phyloP scores from a whole-genome alignment of 2,113 vertebrate species.

The Tenebrosternarchus preto region DNA sequence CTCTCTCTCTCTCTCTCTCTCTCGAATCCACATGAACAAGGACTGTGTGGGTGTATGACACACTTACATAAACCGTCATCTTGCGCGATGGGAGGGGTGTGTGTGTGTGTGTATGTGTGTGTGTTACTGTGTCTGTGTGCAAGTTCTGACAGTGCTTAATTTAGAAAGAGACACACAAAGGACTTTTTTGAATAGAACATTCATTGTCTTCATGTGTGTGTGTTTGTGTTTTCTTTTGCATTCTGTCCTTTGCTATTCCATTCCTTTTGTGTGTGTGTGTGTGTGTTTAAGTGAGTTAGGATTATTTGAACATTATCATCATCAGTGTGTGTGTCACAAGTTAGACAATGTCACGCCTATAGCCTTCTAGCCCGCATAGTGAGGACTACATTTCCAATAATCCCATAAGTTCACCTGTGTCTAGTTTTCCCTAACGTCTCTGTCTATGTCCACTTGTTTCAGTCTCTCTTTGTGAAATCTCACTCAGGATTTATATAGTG shows the following conservation, averaged over 20 bases:
- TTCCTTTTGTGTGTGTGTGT: not conserved
- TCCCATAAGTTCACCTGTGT: too few relatives aligned
- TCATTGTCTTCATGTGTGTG: constrained; percentile 24
- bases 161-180: constrained; percentile 31
- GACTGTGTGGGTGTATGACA: constrained; percentile 53
- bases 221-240: not conserved
- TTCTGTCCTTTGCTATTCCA: not conserved
- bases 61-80: constrained; percentile 53
- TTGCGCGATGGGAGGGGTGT: constrained; percentile 45
- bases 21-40: constrained; percentile 33
- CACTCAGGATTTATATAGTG: too few relatives aligned
- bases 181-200: not conserved
- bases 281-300: not conserved
- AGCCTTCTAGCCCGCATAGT: too few relatives aligned
- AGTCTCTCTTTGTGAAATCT: too few relatives aligned
- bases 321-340: constrained; percentile 22
- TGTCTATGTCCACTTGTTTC: too few relatives aligned
- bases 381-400: too few relatives aligned
- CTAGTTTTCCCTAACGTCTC: too few relatives aligned
- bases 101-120: constrained; percentile 41
- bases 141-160: constrained; percentile 41
- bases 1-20: constrained; percentile 8
- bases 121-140: constrained; percentile 29
- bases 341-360: not conserved
- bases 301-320: not conserved